phyloP scores from a whole-genome alignment of 2,888 invertebrate species.

The Bellardia bayeri region DNA sequence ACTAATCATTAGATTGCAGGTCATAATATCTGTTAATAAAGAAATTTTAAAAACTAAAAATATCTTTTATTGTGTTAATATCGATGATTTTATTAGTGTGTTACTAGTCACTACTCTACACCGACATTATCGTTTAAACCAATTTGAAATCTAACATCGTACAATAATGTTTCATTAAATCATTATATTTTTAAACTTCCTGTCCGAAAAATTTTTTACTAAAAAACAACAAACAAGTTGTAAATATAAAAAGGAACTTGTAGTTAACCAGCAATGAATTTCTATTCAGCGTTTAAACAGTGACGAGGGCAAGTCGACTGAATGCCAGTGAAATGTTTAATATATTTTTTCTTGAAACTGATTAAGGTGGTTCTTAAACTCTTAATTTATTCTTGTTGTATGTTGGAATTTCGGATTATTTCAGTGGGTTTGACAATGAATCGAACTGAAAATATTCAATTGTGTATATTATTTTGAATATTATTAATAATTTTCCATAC shows the following conservation, averaged over 20 bases:
- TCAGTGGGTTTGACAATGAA: too few species aligned
- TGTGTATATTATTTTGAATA: too few species aligned
- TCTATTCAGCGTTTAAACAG: conserved; percentile 3
- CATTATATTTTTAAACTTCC: conserved; percentile 80
- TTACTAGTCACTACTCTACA: background rate
- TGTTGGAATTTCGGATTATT: too few species aligned
- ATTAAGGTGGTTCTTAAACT: conserved; percentile 17
- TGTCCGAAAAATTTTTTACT: conserved; percentile 60
- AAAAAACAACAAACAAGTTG: conserved; percentile 51
- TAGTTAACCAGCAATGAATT: background rate
- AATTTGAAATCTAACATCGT: conserved; percentile 25
- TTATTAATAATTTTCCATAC: too few species aligned
- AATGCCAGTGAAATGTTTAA: background rate
- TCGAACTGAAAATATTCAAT: too few species aligned
- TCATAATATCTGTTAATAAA: too few species aligned
- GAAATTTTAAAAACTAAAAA: too few species aligned
- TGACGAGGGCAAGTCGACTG: conserved; percentile 28
- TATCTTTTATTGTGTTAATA: background rate
- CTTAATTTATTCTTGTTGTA: background rate
- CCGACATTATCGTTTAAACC: background rate
- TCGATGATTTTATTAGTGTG: background rate
- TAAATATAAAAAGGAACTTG: conserved; percentile 53
- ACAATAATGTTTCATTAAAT: conserved; percentile 75
- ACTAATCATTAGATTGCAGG: too few species aligned
- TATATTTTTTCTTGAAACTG: background rate